phyloP scores from a whole-genome alignment of 2,888 invertebrate genomes.

The Agonopterix alstromeriana region DNA sequence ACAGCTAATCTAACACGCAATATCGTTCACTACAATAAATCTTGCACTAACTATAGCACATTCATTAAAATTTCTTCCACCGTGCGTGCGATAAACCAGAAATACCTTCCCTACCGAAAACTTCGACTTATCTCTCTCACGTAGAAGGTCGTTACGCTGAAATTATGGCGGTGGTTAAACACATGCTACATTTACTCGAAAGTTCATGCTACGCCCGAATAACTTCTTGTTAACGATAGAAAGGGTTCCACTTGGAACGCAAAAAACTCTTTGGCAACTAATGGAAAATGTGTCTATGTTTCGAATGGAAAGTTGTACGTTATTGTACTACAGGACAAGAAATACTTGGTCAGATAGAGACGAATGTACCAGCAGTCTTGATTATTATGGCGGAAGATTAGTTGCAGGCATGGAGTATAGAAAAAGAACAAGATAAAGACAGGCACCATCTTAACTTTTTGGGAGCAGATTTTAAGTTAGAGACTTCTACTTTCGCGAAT shows the following conservation, averaged over 20 bases:
- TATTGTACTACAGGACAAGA: no score
- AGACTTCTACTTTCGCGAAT: no score
- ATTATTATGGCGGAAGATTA: no score
- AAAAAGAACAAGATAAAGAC: no score
- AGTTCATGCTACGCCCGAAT: conserved; percentile 66
- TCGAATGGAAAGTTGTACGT: neutral
- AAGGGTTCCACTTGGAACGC: conserved; percentile 35
- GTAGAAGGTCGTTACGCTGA: conserved; percentile 67
- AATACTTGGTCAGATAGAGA: no score
- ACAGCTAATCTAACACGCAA: conserved; percentile 24
- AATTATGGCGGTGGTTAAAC: conserved; percentile 71
- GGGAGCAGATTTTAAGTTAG: no score
- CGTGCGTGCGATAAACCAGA: conserved; percentile 68
- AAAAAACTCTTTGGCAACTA: conserved; percentile 25
- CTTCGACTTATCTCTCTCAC: conserved; percentile 72
- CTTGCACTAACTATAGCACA: conserved; percentile 47
- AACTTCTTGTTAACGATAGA: conserved; percentile 53
- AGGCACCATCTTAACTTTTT: no score
- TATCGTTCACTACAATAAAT: conserved; percentile 38
- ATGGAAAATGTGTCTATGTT: neutral
- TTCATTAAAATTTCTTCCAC: conserved; percentile 69
- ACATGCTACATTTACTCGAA: conserved; percentile 74
- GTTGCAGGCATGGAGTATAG: no score
- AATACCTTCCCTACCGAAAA: conserved; percentile 58
- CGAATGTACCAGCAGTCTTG: no score